phyloP scores from a whole-genome alignment of 2,113 vertebrate species.

The Alosa alosa region DNA sequence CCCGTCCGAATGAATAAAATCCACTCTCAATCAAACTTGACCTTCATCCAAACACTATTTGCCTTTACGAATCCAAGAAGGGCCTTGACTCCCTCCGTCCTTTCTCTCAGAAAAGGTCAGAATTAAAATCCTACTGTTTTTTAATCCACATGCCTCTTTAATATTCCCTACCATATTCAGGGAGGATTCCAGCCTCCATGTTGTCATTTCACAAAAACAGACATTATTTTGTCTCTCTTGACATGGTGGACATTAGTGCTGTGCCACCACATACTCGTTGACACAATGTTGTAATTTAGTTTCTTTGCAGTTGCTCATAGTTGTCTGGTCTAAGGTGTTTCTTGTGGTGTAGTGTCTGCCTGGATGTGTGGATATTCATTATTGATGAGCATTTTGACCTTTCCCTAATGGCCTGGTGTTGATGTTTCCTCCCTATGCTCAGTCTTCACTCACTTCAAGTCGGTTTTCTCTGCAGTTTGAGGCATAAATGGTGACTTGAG shows the following conservation, averaged over 20 bases:
- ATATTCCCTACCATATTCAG: not conserved
- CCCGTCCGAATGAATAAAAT: not conserved
- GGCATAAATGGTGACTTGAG: not conserved
- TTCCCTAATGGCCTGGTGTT: not conserved
- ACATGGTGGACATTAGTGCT: not conserved
- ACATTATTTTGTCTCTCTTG: not conserved
- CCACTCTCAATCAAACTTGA: not conserved
- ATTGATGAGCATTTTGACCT: constrained; percentile 1
- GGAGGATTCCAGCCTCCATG: not conserved
- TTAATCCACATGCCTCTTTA: not conserved
- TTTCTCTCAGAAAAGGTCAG: not conserved
- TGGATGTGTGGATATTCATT: not conserved
- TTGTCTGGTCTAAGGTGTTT: not conserved
- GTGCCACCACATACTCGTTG: not conserved
- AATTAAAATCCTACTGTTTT: not conserved
- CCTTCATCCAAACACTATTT: not conserved
- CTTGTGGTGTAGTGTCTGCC: not conserved
- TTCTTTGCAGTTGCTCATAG: not conserved
- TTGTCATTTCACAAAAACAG: not conserved
- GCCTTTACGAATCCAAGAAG: not conserved
- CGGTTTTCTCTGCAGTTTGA: not conserved
- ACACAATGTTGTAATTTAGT: not conserved
- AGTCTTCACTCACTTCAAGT: not conserved
- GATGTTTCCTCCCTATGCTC: not conserved
- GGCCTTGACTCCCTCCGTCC: not conserved